These are phyloP conservation scores for Zosterops hypoxanthus DNA, from an alignment of 2,113 vertebrate genomes.

Conservation along the genomic window DNA sequence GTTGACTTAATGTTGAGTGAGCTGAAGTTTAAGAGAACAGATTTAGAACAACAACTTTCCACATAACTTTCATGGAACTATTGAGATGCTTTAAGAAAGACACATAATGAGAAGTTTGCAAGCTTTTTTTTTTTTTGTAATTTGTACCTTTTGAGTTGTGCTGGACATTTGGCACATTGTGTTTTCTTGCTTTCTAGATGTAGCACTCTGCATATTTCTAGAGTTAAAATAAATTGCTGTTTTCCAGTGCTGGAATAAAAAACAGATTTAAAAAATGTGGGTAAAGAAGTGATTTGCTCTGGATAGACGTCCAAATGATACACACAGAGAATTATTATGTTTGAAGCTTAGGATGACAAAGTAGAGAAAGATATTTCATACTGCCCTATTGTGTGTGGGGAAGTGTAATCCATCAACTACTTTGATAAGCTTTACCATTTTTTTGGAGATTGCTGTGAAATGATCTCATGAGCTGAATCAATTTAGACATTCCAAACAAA, in stretches of 20 bases:
- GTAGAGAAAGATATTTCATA: constrained; percentile 65
- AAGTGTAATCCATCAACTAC: constrained; percentile 62
- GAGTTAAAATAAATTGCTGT: constrained; percentile 22
- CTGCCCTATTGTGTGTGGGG: constrained; percentile 51
- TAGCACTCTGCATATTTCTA: neutral
- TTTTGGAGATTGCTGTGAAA: constrained; percentile 38
- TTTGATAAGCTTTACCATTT: constrained; percentile 22
- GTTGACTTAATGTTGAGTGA: neutral
- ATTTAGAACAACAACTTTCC: neutral
- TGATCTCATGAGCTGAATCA: constrained; percentile 57
- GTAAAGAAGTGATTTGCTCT: neutral
- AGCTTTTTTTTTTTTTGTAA: neutral
- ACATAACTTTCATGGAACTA: neutral
- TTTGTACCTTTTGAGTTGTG: neutral
- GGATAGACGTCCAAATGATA: neutral
- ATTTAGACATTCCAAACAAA: constrained; percentile 51
- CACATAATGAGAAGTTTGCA: neutral
- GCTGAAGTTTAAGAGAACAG: neutral
- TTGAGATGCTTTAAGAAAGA: neutral
- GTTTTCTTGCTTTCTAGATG: constrained; percentile 50
- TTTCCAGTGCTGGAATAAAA: constrained; percentile 54
- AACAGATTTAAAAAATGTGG: constrained; percentile 7
- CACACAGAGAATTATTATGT: neutral
- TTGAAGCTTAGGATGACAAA: constrained; percentile 55
- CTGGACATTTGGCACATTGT: neutral